Conservation (phyloP, 2,797 vertebrate species). For the Amphiprion clarkii region DNA sequence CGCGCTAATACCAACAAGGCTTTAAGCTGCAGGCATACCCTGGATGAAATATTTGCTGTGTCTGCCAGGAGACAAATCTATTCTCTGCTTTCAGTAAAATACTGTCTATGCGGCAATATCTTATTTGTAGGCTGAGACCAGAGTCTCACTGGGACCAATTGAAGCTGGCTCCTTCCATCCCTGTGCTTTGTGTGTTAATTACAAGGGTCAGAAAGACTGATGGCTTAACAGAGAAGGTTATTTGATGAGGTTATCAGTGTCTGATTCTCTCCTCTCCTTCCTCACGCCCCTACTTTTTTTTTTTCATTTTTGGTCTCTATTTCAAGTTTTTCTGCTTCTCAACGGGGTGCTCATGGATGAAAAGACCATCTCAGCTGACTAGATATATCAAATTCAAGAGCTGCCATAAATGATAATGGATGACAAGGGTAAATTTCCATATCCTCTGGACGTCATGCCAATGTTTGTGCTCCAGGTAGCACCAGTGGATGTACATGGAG, state of each 20-base stretch:
- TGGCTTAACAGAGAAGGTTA: slow-evolving; percentile 79
- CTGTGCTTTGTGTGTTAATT: slow-evolving; percentile 85
- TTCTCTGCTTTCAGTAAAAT: slow-evolving; percentile 80
- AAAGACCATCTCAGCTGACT: slow-evolving; percentile 22
- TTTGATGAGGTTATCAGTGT: slow-evolving; percentile 72
- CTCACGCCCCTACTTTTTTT: neutral
- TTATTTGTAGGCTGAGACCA: slow-evolving; percentile 78
- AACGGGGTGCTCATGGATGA: slow-evolving; percentile 38
- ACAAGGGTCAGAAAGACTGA: slow-evolving; percentile 82
- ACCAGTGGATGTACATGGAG: slow-evolving; percentile 46
- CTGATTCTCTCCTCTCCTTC: slow-evolving; percentile 27
- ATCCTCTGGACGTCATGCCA: slow-evolving; percentile 51
- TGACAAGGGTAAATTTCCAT: slow-evolving; percentile 55
- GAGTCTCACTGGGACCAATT: slow-evolving; percentile 86
- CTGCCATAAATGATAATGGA: slow-evolving; percentile 52
- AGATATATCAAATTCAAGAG: slow-evolving; percentile 54
- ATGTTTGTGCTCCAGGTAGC: slow-evolving; percentile 63
- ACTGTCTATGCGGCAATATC: slow-evolving; percentile 84
- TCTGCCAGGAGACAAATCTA: slow-evolving; percentile 84
- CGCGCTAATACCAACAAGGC: slow-evolving; percentile 75
- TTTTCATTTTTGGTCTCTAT: slow-evolving; percentile 24
- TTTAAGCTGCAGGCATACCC: slow-evolving; percentile 74
- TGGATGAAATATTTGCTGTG: slow-evolving; percentile 82
- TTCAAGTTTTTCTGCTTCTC: slow-evolving; percentile 29
- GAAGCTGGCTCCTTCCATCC: slow-evolving; percentile 71